A percentile compares a stretch with the other conserved stretches of the same genome.
Conservation (phyloP, 2,888 invertebrate genomes). For the Antheraea yamamai region DNA sequence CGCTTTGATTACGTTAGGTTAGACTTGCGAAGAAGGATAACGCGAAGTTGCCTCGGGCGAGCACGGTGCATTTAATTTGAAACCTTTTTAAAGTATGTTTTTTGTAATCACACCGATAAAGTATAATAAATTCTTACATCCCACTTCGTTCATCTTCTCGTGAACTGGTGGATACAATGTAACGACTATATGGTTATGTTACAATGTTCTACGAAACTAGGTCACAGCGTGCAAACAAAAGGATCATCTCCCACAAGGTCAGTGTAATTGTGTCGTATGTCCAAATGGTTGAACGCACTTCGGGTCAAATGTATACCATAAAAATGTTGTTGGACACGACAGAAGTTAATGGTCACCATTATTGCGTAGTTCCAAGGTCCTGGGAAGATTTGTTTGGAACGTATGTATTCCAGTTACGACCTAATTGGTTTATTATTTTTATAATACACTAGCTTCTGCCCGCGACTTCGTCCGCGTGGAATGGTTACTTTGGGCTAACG, state of each 20-base stretch:
- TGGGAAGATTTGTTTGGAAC: not conserved
- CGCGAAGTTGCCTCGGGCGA: too few species aligned
- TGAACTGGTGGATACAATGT: not conserved
- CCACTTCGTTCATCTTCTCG: not conserved
- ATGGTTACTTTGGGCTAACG: too few species aligned
- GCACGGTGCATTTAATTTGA: too few species aligned
- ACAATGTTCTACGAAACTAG: conserved; percentile 4
- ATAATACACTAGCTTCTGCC: not conserved
- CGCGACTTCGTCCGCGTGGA: too few species aligned
- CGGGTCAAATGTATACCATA: conserved; percentile 13
- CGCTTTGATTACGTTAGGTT: too few species aligned
- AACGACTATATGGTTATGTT: not conserved
- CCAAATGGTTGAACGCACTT: not conserved
- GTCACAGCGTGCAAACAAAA: conserved; percentile 3
- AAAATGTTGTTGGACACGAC: not conserved
- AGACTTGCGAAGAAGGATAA: too few species aligned
- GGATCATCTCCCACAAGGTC: conserved; percentile 6
- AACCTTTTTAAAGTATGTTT: too few species aligned
- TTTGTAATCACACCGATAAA: too few species aligned
- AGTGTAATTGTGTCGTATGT: not conserved
- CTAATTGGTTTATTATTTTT: not conserved
- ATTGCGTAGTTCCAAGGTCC: not conserved
- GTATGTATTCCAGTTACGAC: not conserved
- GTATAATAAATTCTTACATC: not conserved
- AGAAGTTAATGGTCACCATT: not conserved